A percentile compares a stretch with the other conserved stretches of the same genome.
Evolutionary conservation across 2,113 vertebrate species (phyloP).

Genomic region (Amphiprion ocellaris): DNA sequence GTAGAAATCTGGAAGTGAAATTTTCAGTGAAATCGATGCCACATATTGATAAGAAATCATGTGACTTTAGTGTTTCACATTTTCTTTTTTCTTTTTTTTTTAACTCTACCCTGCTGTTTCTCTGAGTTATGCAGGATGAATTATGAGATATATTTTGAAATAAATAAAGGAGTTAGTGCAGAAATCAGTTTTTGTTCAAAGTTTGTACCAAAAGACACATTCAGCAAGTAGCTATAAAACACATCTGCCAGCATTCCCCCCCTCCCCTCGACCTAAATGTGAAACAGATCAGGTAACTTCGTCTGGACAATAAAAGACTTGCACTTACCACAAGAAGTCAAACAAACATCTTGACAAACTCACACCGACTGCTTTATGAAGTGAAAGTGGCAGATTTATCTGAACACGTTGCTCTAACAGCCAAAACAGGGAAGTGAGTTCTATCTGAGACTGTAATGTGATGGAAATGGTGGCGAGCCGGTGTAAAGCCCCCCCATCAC

Average conservation of each 20-base stretch:
- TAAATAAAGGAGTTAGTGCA: background rate
- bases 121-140: background rate
- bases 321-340: slow-evolving; percentile 76
- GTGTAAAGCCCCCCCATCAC: slow-evolving; percentile 75
- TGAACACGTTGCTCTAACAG: slow-evolving; percentile 26
- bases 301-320: slow-evolving; percentile 38
- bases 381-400: slow-evolving; percentile 38
- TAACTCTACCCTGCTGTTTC: background rate
- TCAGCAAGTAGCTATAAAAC: slow-evolving; percentile 13
- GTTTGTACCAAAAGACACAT: background rate
- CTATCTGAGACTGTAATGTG: slow-evolving; percentile 38
- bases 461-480: slow-evolving; percentile 48
- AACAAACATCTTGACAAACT: slow-evolving; percentile 58
- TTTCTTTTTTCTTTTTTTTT: background rate
- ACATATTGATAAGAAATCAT: slow-evolving; percentile 50
- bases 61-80: slow-evolving; percentile 27
- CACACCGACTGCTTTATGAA: slow-evolving; percentile 49
- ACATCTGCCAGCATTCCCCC: background rate
- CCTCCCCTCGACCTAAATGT: slow-evolving; percentile 18
- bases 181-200: background rate
- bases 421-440: slow-evolving; percentile 74
- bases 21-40: background rate
- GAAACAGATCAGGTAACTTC: slow-evolving; percentile 29
- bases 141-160: background rate
- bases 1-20: slow-evolving; percentile 39